Conservation (phyloP, 2,797 vertebrate genomes). For the Trachurus trachurus region DNA sequence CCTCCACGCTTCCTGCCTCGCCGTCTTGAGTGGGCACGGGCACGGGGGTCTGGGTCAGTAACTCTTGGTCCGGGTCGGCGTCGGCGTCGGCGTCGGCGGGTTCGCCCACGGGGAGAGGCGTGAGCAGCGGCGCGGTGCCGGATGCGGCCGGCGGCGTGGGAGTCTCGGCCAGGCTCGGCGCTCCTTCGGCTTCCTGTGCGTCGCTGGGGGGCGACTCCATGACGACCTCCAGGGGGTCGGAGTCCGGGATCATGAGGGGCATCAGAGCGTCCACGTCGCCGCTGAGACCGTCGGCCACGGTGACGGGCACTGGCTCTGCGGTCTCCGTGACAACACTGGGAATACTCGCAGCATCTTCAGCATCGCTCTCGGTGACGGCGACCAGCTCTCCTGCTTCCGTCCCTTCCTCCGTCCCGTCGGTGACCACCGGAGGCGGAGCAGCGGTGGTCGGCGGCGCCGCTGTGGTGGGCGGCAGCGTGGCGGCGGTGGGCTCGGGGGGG, state of each 20-base stretch:
- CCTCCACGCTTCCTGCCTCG: slow-evolving; percentile 60
- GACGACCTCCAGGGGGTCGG: slow-evolving; percentile 51
- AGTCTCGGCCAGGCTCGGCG: slow-evolving; percentile 53
- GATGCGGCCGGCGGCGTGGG: slow-evolving; percentile 67
- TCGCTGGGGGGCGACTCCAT: slow-evolving; percentile 62
- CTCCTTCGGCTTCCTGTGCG: slow-evolving; percentile 62
- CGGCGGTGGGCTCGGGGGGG: slow-evolving; percentile 66
- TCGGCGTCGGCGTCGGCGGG: slow-evolving; percentile 56
- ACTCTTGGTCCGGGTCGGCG: slow-evolving; percentile 55
- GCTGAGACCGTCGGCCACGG: slow-evolving; percentile 48
- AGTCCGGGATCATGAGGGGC: slow-evolving; percentile 64
- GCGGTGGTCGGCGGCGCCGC: slow-evolving; percentile 58
- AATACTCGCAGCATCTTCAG: slow-evolving; percentile 37
- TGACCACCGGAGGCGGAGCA: slow-evolving; percentile 47
- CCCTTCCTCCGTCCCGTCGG: slow-evolving; percentile 38
- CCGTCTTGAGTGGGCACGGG: slow-evolving; percentile 57
- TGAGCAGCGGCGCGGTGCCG: slow-evolving; percentile 37
- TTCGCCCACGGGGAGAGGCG: slow-evolving; percentile 72
- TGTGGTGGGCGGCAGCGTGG: slow-evolving; percentile 50
- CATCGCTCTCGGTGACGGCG: slow-evolving; percentile 18
- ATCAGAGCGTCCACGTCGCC: slow-evolving; percentile 51
- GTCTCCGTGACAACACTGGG: slow-evolving; percentile 14
- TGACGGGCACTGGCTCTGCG: slow-evolving; percentile 56
- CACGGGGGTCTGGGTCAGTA: slow-evolving; percentile 43
- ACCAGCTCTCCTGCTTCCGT: slow-evolving; percentile 32